Conservation (phyloP, 2,797 vertebrate genomes). For the Halcyon smyrnensis region DNA sequence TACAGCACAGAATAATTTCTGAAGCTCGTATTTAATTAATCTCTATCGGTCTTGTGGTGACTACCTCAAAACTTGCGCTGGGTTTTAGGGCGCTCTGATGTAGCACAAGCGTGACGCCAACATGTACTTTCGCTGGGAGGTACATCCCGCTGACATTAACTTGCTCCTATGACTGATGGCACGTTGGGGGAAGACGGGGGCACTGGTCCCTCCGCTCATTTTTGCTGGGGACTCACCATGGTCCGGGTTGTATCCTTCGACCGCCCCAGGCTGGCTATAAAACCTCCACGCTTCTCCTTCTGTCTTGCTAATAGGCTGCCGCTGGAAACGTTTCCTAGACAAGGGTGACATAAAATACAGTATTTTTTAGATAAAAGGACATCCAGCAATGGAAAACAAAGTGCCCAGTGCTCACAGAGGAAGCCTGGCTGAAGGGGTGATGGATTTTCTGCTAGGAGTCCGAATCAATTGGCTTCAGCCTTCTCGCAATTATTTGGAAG, state of each 20-base stretch:
- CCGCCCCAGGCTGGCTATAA: not conserved
- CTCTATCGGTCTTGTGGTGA: not conserved
- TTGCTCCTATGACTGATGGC: not conserved
- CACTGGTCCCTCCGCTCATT: fast-evolving
- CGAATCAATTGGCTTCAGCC: not conserved
- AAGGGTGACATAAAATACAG: not conserved
- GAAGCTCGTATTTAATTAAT: not conserved
- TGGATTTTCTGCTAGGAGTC: fast-evolving
- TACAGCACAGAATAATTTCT: not conserved
- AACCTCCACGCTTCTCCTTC: not conserved
- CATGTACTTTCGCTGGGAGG: not conserved
- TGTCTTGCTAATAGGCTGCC: not conserved
- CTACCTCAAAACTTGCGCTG: fast-evolving
- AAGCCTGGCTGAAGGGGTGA: not conserved
- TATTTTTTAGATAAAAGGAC: not conserved
- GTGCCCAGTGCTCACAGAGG: not conserved
- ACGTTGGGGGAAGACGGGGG: fast-evolving
- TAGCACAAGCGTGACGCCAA: not conserved
- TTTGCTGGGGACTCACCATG: not conserved
- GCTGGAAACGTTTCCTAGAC: not conserved
- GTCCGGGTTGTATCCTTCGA: fast-evolving
- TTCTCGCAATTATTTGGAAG: not conserved
- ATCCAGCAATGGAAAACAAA: fast-evolving
- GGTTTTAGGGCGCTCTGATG: not conserved
- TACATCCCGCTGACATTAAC: fast-evolving